Evolutionary conservation across 1,140 invertebrate species (phyloP).

Genomic region (Eurosta solidaginis): DNA sequence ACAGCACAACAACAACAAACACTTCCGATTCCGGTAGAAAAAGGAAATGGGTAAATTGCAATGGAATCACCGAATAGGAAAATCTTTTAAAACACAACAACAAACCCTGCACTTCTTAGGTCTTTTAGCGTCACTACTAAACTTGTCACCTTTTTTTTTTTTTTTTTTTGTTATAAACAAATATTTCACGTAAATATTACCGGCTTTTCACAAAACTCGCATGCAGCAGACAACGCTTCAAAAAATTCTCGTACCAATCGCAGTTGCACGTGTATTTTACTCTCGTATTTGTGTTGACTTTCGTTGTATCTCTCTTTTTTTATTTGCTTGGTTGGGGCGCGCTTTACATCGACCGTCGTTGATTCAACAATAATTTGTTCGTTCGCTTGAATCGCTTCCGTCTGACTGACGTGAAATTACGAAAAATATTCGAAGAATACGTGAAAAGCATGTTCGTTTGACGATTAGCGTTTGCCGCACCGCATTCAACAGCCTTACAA

Average conservation of each 20-base stretch:
- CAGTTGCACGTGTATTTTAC: neutral
- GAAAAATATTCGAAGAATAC: conserved; percentile 28
- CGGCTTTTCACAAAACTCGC: too few relatives aligned
- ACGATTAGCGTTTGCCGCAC: neutral
- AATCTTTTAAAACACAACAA: neutral
- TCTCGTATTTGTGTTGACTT: neutral
- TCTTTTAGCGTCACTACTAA: neutral
- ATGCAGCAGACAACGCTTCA: too few relatives aligned
- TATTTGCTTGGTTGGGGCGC: neutral
- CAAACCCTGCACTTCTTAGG: neutral
- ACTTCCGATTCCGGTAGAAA: neutral
- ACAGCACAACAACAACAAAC: neutral
- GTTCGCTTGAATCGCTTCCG: conserved; percentile 34
- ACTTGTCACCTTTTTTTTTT: too few relatives aligned
- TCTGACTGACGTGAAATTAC: conserved; percentile 32
- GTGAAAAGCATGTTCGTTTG: conserved; percentile 1
- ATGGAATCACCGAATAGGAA: neutral
- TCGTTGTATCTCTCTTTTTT: neutral
- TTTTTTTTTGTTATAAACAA: too few relatives aligned
- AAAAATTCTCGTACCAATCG: too few relatives aligned
- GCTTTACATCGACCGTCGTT: neutral
- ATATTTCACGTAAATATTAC: neutral
- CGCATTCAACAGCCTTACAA: conserved; percentile 11
- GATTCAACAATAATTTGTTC: conserved; percentile 6
- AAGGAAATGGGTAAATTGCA: neutral